phyloP scores from a whole-genome alignment of 2,113 vertebrate species.

The Chlorodrepanis virens region DNA sequence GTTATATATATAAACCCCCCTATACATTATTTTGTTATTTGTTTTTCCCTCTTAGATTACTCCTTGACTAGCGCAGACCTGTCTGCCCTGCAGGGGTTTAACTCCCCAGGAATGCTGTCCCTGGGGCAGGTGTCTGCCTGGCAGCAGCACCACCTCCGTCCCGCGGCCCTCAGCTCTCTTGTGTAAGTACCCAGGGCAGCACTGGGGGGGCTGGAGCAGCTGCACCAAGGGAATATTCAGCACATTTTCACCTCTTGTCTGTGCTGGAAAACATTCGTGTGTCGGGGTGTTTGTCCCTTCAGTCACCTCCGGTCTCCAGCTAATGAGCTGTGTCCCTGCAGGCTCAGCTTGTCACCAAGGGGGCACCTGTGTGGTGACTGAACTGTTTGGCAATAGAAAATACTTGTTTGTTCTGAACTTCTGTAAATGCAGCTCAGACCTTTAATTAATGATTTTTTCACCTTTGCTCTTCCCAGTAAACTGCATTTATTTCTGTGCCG shows the following conservation, averaged over 20 bases:
- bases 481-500: background rate
- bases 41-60: constrained; percentile 79
- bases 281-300: rapidly evolving
- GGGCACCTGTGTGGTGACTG: background rate
- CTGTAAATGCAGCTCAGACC: background rate
- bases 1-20: too few species aligned
- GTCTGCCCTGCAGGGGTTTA: constrained; percentile 93
- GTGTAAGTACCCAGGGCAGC: constrained; percentile 82
- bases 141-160: constrained; percentile 96
- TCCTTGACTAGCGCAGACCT: constrained; percentile 95
- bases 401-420: background rate
- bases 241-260: background rate
- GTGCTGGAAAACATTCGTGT: rapidly evolving
- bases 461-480: background rate
- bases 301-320: background rate
- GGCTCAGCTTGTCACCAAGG: background rate
- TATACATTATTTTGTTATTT: background rate
- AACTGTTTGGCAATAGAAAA: background rate
- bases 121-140: constrained; percentile 96
- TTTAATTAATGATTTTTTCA: background rate
- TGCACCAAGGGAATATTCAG: background rate
- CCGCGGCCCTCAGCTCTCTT: constrained; percentile 92
- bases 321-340: background rate
- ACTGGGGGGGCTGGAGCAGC: background rate
- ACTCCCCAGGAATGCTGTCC: constrained; percentile 91